Evolutionary conservation across 2,113 vertebrate species (phyloP).

Genomic region (Salvelinus alpinus): DNA sequence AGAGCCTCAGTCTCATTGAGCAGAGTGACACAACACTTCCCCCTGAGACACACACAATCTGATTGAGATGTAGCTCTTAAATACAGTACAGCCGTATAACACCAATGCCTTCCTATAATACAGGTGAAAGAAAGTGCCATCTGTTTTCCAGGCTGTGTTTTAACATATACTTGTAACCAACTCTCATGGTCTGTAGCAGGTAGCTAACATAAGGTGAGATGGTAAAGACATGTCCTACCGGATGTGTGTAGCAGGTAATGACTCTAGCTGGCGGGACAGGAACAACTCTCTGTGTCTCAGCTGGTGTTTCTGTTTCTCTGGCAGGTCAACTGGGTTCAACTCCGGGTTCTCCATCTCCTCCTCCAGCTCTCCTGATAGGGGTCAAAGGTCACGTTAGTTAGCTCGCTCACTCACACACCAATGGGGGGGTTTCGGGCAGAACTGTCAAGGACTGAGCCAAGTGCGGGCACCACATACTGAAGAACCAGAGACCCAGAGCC

Average conservation of each 20-base stretch:
- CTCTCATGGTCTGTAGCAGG: too few relatives aligned
- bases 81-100: not conserved
- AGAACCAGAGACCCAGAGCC: too few relatives aligned
- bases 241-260: constrained; percentile 94
- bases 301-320: constrained; percentile 95
- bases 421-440: too few relatives aligned
- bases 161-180: too few relatives aligned
- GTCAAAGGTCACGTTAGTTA: constrained; percentile 35
- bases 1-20: constrained; percentile 96
- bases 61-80: not conserved
- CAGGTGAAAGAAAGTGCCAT: not conserved
- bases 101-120: not conserved
- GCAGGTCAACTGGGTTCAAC: constrained; percentile 81
- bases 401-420: not conserved
- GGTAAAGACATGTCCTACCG: constrained; percentile 67
- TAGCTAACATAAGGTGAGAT: constrained; percentile 8
- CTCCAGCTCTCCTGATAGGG: constrained; percentile 86
- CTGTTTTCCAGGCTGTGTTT: not conserved
- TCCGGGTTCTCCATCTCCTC: constrained; percentile 97
- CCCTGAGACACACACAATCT: constrained; percentile 69
- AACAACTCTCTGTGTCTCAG: constrained; percentile 93
- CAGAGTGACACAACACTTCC: constrained; percentile 96
- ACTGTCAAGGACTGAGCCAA: too few relatives aligned
- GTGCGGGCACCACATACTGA: too few relatives aligned
- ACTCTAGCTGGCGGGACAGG: constrained; percentile 92